Evolutionary conservation across 1,140 invertebrate genomes (phyloP), one percentile per base, ranked within the genome.

Genomic region (Ceratoteleas bidentatus): DNA sequence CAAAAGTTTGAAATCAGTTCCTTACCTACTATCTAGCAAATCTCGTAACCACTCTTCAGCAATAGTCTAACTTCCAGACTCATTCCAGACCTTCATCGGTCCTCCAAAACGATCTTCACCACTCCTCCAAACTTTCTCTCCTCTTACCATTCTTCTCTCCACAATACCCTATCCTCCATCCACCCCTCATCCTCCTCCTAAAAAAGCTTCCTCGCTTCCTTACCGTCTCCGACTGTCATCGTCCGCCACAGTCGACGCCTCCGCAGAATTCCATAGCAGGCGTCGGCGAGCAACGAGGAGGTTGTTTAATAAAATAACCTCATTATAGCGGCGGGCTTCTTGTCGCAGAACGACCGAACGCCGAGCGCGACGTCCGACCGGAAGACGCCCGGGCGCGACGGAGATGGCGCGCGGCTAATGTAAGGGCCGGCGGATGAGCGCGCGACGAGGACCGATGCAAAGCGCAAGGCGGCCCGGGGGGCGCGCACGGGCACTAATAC

Each of bases 281-380:
- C 82, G 83, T 85, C 74, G 85, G 70, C 83, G 77, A 79, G 79
- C 85, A 79, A 74, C 77, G 73, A 83, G 84, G 86, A 90, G 87
- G 85, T 90, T 90, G 89, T 88, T 89, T 90, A 91, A 91, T 89
- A 90, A 91, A 90, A 90, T 91, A 90, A 91, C 85, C 87, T 86
- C 82, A 87, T 91, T 91, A 91, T 80, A 73, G 66, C 79, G 61
- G 65, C 66, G 53, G 60, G 66, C 50, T 70, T 64, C 75, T 76
- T 76, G 66, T 65, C 75, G 54, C 52, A 70, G 53, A 33, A 62
- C 50, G 61, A 62, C 70, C 16, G 43, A 78, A 73, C 57, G 61
- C 36, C 36, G 57, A 81, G 49, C 33, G 54, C 54, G 61, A 64
- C 14, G 34, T 6, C 6, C 15, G 32, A n/a, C 50, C 16, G 33